Conservation (phyloP, 2,888 invertebrate genomes). For the Pelosia muscerda region DNA sequence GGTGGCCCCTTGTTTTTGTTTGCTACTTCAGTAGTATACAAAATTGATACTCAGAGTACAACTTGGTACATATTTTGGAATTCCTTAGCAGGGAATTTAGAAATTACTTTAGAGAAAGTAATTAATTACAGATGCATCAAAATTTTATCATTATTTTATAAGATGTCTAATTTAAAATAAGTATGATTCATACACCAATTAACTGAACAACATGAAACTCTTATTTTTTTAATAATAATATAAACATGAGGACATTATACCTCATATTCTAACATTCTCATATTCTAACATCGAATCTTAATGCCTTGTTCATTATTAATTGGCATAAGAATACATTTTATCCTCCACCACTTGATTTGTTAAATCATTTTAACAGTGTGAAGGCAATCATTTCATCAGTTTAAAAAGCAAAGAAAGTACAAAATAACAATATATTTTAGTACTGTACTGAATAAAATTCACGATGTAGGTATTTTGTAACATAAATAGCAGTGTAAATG, state of each 20-base stretch:
- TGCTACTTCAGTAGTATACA: constrained; percentile 1
- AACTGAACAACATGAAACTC: neutral
- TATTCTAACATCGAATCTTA: neutral
- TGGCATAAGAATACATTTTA: neutral
- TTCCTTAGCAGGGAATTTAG: neutral
- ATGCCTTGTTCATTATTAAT: neutral
- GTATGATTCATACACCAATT: neutral
- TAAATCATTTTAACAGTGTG: neutral
- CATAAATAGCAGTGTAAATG: constrained; percentile 49
- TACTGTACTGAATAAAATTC: neutral
- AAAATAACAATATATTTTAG: neutral
- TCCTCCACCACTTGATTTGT: neutral
- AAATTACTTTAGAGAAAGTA: neutral
- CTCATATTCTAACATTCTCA: neutral
- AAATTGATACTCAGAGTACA: neutral
- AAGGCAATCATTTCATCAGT: neutral
- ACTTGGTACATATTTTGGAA: neutral
- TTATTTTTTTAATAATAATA: neutral
- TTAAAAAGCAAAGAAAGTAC: neutral
- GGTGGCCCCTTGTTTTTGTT: neutral
- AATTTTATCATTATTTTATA: neutral
- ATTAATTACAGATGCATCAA: neutral
- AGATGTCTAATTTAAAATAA: neutral
- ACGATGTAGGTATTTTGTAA: constrained; percentile 20
- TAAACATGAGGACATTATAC: neutral